Conservation (phyloP, 2,888 invertebrate genomes). For the Teinopalpus imperialis region DNA sequence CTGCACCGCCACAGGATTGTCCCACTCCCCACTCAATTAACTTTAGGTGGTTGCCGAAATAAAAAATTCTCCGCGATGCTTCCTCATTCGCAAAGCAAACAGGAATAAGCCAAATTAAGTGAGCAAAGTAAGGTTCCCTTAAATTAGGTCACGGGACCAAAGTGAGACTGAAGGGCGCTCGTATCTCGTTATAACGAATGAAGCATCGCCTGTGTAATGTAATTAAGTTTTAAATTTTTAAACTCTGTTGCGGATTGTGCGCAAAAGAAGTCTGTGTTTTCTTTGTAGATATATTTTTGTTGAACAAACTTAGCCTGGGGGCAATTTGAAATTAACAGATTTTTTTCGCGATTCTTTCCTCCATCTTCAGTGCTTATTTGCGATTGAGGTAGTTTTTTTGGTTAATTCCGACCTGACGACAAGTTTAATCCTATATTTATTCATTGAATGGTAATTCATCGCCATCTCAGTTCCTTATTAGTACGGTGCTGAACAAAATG, state of each 20-base stretch:
- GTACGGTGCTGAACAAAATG: too few relatives aligned
- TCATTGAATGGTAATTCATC: too few relatives aligned
- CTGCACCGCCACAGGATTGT: conserved; percentile 34
- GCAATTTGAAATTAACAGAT: not conserved
- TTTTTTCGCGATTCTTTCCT: too few relatives aligned
- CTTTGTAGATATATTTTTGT: not conserved
- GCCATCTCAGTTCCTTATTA: too few relatives aligned
- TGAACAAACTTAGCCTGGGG: not conserved
- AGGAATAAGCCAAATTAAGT: conserved; percentile 77
- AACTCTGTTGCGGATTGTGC: conserved; percentile 31
- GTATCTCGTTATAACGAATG: conserved; percentile 52
- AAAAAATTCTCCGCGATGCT: conserved; percentile 53
- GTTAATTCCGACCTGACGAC: too few relatives aligned
- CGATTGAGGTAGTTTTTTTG: too few relatives aligned
- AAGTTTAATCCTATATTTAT: too few relatives aligned
- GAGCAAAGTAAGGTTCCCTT: conserved; percentile 68
- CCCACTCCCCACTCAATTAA: conserved; percentile 62
- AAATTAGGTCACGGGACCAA: conserved; percentile 70
- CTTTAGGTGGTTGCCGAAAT: conserved; percentile 58
- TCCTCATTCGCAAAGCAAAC: conserved; percentile 71
- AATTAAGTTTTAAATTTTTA: conserved; percentile 70
- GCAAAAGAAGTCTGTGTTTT: not conserved
- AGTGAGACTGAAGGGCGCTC: conserved; percentile 53
- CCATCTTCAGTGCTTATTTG: too few relatives aligned
- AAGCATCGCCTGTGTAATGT: conserved; percentile 53